Evolutionary conservation across 2,888 invertebrate genomes (phyloP).

Genomic region (Andricus curvator): DNA sequence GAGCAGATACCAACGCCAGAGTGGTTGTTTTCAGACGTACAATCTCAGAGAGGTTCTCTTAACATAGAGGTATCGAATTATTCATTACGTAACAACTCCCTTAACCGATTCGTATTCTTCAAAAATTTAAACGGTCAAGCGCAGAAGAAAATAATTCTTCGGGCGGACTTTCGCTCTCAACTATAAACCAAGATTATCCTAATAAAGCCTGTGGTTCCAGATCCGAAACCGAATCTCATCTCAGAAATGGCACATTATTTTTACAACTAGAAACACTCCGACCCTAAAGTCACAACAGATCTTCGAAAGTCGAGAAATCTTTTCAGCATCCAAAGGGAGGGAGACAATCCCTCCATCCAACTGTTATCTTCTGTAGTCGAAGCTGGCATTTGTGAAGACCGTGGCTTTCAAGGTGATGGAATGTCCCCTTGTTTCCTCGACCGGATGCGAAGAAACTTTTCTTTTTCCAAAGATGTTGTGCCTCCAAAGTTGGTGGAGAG

Average conservation of each 20-base stretch:
- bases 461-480: constrained; percentile 69
- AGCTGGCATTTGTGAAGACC: constrained; percentile 62
- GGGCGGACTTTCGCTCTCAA: neutral
- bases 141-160: neutral
- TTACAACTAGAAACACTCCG: constrained; percentile 3
- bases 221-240: neutral
- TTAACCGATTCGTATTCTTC: neutral
- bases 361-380: constrained; percentile 64
- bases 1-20: too few species aligned
- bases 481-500: constrained; percentile 80
- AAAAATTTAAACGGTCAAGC: neutral
- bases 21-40: too few species aligned
- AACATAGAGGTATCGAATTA: too few species aligned
- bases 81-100: too few species aligned
- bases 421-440: constrained; percentile 12
- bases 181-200: neutral
- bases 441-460: neutral
- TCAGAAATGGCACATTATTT: constrained; percentile 21
- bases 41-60: too few species aligned
- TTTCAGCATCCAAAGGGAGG: neutral
- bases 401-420: constrained; percentile 66
- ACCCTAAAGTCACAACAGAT: neutral
- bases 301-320: neutral
- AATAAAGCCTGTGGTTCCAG: neutral
- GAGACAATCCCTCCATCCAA: constrained; percentile 44